phyloP scores from a whole-genome alignment of 1,140 invertebrate genomes.

The Drosophila micromelanica region DNA sequence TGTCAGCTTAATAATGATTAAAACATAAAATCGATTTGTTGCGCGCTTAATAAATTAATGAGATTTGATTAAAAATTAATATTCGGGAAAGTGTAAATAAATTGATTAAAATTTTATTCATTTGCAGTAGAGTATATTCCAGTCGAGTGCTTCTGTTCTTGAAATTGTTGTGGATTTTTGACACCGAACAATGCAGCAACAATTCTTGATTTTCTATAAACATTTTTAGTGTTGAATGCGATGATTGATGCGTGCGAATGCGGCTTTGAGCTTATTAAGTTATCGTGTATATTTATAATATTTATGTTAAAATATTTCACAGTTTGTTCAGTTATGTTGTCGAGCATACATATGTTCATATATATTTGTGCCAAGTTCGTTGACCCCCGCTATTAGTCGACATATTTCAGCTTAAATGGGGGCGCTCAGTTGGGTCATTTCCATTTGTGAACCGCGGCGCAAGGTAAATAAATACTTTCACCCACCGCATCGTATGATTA shows the following conservation, averaged over 20 bases:
- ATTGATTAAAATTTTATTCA: no score
- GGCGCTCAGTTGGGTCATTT: conserved; percentile 1
- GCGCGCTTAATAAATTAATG: no score
- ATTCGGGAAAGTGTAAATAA: no score
- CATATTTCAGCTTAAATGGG: conserved; percentile 3
- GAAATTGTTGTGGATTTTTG: neutral
- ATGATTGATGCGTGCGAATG: neutral
- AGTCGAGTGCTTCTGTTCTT: neutral
- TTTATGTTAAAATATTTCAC: conserved; percentile 10
- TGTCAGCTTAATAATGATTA: no score
- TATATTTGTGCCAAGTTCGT: neutral
- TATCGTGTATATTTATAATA: neutral
- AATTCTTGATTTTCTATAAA: neutral
- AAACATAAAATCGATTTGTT: no score
- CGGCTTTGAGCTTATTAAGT: neutral
- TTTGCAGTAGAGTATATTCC: neutral
- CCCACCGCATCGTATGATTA: conserved; percentile 54
- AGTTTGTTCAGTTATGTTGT: neutral
- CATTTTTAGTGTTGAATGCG: neutral
- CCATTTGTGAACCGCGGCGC: conserved; percentile 11
- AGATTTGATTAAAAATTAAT: no score
- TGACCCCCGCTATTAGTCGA: neutral
- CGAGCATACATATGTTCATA: no score
- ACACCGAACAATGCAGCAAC: no score
- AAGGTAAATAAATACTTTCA: conserved; percentile 64